A percentile compares a stretch with the other conserved stretches of the same genome.
Conservation (phyloP, 2,888 invertebrate species). For the Tetrapedia diversipes region DNA sequence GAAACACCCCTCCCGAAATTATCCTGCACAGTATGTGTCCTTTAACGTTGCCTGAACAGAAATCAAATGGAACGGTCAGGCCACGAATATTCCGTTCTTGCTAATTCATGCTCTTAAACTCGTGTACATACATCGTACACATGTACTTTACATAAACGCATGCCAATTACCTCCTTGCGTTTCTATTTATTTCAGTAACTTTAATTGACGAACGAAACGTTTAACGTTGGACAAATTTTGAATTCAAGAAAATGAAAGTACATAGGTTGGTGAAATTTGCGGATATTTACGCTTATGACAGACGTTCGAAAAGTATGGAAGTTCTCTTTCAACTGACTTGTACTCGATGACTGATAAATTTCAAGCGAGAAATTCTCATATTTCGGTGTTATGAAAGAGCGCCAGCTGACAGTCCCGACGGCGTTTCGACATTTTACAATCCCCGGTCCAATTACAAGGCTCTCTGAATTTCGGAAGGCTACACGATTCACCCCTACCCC, state of each 20-base stretch:
- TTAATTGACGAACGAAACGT: too few relatives aligned
- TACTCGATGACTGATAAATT: constrained; percentile 23
- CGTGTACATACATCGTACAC: too few relatives aligned
- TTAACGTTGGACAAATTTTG: too few relatives aligned
- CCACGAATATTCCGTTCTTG: constrained; percentile 6
- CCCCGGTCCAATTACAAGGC: constrained; percentile 75
- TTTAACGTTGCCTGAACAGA: constrained; percentile 9
- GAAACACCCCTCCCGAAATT: constrained; percentile 39
- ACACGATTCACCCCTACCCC: constrained; percentile 41
- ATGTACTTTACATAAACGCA: too few relatives aligned
- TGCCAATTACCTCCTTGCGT: too few relatives aligned
- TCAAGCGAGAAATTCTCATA: constrained; percentile 41
- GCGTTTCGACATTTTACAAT: constrained; percentile 73
- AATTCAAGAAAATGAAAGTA: too few relatives aligned
- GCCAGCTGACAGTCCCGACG: constrained; percentile 62
- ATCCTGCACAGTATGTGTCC: neutral
- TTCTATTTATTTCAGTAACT: too few relatives aligned
- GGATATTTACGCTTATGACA: constrained; percentile 14
- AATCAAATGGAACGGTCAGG: neutral
- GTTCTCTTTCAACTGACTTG: constrained; percentile 23
- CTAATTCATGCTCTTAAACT: constrained; percentile 22
- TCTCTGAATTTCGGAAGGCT: constrained; percentile 72
- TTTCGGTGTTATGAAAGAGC: constrained; percentile 32
- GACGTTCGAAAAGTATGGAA: constrained; percentile 21
- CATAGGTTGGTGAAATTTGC: constrained; percentile 1